A percentile compares a stretch with the other conserved stretches of the same genome.
Evolutionary conservation across 2,797 vertebrate species (phyloP).

Genomic region (Hipposideros larvatus): DNA sequence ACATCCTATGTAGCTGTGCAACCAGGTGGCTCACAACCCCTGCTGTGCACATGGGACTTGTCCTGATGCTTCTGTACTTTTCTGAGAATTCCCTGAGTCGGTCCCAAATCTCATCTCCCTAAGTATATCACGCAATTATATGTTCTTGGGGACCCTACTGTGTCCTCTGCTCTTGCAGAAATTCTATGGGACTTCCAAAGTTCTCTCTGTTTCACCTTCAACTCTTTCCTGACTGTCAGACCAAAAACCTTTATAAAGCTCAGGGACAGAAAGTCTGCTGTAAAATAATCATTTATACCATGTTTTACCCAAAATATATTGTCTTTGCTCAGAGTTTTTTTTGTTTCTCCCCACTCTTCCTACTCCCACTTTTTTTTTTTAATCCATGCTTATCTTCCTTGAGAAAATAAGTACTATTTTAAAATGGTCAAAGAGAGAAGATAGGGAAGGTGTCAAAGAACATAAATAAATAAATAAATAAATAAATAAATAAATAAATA

Average conservation of each 20-base stretch:
- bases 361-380: not conserved
- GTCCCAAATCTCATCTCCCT: not conserved
- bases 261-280: not conserved
- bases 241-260: not conserved
- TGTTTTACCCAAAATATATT: not conserved
- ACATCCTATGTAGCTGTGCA: not conserved
- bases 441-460: not conserved
- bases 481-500: too few relatives aligned
- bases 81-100: not conserved
- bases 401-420: not conserved
- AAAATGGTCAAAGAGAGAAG: not conserved
- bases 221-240: not conserved
- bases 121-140: not conserved
- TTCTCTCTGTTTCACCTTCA: not conserved
- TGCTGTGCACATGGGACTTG: fast-evolving
- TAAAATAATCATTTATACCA: not conserved
- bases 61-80: not conserved
- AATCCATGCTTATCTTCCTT: not conserved
- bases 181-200: not conserved
- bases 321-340: not conserved
- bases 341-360: not conserved
- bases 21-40: not conserved
- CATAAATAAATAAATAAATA: too few relatives aligned
- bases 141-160: not conserved
- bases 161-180: not conserved